Conservation (phyloP, 1,140 invertebrate species). For the Calephelis nemesis region DNA sequence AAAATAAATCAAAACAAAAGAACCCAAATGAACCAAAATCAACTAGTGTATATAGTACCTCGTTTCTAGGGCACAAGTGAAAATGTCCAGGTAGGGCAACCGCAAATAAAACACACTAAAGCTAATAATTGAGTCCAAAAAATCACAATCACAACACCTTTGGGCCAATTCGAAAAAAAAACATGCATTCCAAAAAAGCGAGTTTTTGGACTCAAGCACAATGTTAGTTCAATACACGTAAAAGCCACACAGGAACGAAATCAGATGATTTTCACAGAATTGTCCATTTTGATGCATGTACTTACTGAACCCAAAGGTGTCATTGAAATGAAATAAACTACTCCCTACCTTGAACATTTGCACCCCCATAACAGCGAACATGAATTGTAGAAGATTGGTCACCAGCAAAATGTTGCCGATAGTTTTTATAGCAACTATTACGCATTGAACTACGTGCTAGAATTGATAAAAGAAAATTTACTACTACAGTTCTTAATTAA, state of each 20-base stretch:
- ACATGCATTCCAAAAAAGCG: slow-evolving; percentile 50
- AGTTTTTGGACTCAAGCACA: slow-evolving; percentile 71
- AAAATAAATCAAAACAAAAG: slow-evolving; percentile 33
- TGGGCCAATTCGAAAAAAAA: slow-evolving; percentile 55
- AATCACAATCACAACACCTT: slow-evolving; percentile 74
- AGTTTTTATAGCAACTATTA: slow-evolving; percentile 99
- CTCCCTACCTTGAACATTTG: slow-evolving; percentile 98
- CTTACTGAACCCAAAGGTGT: slow-evolving; percentile 78
- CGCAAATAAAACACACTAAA: slow-evolving; percentile 68
- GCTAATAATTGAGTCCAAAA: slow-evolving; percentile 70
- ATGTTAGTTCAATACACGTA: slow-evolving; percentile 59
- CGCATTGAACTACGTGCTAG: slow-evolving; percentile 99
- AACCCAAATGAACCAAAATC: slow-evolving; percentile 23
- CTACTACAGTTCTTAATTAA: slow-evolving; percentile 31
- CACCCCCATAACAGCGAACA: slow-evolving; percentile 99
- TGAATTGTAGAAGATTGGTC: slow-evolving; percentile 99
- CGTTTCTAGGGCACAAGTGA: slow-evolving; percentile 55
- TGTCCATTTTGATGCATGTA: slow-evolving; percentile 23
- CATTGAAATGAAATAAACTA: slow-evolving; percentile 39
- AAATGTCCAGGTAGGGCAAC: slow-evolving; percentile 74
- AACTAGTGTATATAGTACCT: slow-evolving; percentile 52
- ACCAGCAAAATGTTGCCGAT: slow-evolving; percentile 99
- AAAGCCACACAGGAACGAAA: slow-evolving; percentile 71
- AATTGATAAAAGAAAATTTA: slow-evolving; percentile 59
- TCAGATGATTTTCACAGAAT: slow-evolving; percentile 60